Evolutionary conservation across 2,888 invertebrate genomes (phyloP).

Genomic region (Mythimna lalbum): DNA sequence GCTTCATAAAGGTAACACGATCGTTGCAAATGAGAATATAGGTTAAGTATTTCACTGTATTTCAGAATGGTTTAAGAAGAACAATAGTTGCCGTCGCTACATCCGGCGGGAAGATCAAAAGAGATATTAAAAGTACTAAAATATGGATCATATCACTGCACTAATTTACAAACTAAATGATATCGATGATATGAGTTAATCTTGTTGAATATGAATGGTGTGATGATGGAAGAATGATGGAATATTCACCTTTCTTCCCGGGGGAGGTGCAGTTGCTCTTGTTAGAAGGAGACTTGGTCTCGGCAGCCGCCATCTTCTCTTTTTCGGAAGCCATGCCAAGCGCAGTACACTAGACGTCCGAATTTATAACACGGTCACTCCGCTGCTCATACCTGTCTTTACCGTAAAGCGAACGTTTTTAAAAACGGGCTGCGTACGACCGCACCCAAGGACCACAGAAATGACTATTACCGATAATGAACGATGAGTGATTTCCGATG

Average conservation of each 20-base stretch:
- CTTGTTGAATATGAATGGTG: constrained; percentile 16
- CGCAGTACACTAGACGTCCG: constrained; percentile 73
- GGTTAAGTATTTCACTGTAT: neutral
- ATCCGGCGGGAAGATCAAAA: constrained; percentile 2
- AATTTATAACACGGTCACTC: constrained; percentile 77
- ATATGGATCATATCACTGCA: constrained; percentile 6
- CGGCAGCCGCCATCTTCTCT: constrained; percentile 88
- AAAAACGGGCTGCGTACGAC: constrained; percentile 71
- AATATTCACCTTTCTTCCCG: constrained; percentile 87
- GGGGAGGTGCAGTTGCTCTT: constrained; percentile 88
- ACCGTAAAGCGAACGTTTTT: constrained; percentile 48
- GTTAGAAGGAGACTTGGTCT: constrained; percentile 86
- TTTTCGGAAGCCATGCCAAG: constrained; percentile 86
- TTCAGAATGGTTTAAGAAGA: neutral
- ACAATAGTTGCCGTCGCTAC: neutral
- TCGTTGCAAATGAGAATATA: neutral
- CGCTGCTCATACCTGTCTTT: constrained; percentile 82
- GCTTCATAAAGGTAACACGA: neutral
- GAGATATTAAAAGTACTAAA: constrained; percentile 1
- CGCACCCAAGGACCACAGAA: constrained; percentile 76
- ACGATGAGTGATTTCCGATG: constrained; percentile 80
- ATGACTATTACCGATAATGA: constrained; percentile 80
- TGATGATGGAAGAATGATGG: constrained; percentile 47
- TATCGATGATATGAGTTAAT: constrained; percentile 11
- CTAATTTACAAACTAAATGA: constrained; percentile 27